Base-by-base conservation (phyloP, 1,140 invertebrate species). In the Ditylenchus dipsaci region DNA sequence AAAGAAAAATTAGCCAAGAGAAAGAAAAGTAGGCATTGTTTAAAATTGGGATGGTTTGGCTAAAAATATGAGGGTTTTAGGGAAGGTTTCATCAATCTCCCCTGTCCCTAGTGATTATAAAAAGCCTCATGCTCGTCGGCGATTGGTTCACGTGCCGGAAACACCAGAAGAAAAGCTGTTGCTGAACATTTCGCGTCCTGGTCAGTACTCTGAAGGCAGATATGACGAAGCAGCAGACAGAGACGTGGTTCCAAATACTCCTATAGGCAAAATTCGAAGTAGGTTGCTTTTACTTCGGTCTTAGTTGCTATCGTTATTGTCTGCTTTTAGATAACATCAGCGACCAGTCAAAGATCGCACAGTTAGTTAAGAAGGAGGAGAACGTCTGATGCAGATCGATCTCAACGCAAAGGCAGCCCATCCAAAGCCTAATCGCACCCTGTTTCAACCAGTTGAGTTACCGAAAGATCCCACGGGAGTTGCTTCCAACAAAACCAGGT, bases 81-180 rank as follows among this genome's bases (percentile, higher is more conserved):
- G 33, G 33, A 38, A 38, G 33, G 11, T 38, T 3, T 38, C 33
- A 38, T 38, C 33, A 3, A 11, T 38, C 3, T 38, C 33, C 3
- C 21, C 21, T 11, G 29, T 45, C 3, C 3, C 59, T 7, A 19
- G 17, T 5, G 27, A 30, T 19, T 7, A 21, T 3, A 45, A 19
- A 17, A n/a, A 7, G 27, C 59, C n/a, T 19, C 59, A 29, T 7
- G 59, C 59, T 45, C n/a, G 59, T 23, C n/a, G 59, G 1, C 3
- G n/a, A 7, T 19, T 61, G 27, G 27, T 61, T 45, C 27, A 33
- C 17, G 59, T 61, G n/a, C 59, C 59, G 19, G 59, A 61, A n/a
- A 61, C 59, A 19, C 59, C 59, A 19, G 59, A 19, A 61, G 59
- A 61, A 30, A 61, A 61, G 59, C n/a, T 61, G n/a, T 7, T 61